Evolutionary conservation across 2,888 invertebrate genomes (phyloP).

Genomic region (Cephonodes hylas): DNA sequence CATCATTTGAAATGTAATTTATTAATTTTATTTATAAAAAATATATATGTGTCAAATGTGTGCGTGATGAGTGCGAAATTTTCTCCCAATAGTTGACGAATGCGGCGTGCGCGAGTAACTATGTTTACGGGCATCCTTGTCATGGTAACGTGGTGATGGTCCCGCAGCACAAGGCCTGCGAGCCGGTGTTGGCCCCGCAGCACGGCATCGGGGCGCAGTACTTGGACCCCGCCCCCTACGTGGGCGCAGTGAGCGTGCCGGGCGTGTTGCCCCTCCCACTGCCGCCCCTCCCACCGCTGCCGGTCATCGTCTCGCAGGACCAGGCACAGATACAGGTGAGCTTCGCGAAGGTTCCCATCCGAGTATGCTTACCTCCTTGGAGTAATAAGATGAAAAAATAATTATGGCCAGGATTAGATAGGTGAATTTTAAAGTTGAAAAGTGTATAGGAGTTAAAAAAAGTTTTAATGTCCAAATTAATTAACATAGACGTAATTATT

Average conservation of each 20-base stretch:
- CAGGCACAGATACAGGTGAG: conserved; percentile 64
- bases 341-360: conserved; percentile 11
- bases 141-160: conserved; percentile 30
- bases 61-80: neutral
- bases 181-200: conserved; percentile 54
- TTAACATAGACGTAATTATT: no score
- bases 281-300: conserved; percentile 43
- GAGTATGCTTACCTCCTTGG: no score
- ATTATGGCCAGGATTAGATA: no score
- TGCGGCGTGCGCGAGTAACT: neutral
- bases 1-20: no score
- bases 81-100: neutral
- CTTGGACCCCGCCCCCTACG: conserved; percentile 59
- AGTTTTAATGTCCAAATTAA: no score
- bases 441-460: no score
- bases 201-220: conserved; percentile 64
- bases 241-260: conserved; percentile 44
- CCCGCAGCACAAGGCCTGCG: conserved; percentile 33
- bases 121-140: conserved; percentile 19
- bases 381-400: no score
- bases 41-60: neutral
- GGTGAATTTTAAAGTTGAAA: no score
- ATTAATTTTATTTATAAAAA: no score
- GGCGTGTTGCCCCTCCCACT: conserved; percentile 45
- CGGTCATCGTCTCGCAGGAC: conserved; percentile 55